phyloP scores from a whole-genome alignment of 1,140 invertebrate species.

The Diprion similis region DNA sequence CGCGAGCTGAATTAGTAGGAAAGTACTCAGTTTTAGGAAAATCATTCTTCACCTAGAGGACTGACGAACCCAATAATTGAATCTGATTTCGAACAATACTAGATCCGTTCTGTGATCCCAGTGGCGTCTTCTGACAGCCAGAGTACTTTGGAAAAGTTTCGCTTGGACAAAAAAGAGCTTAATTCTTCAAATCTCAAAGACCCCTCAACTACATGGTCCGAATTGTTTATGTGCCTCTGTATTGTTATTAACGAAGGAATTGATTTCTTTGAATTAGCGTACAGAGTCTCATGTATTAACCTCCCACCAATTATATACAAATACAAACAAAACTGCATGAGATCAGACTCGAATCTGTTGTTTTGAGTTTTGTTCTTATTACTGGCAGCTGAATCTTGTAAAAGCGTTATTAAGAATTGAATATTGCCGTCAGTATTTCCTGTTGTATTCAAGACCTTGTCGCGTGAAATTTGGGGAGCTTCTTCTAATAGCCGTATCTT shows the following conservation, averaged over 20 bases:
- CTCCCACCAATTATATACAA: conserved; percentile 2
- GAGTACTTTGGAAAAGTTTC: background rate
- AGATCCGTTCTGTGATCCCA: background rate
- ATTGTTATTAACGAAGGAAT: background rate
- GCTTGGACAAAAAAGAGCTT: background rate
- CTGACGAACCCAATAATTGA: conserved; percentile 12
- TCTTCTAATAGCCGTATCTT: background rate
- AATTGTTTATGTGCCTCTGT: background rate
- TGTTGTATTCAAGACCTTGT: too few species aligned
- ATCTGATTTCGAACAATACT: conserved; percentile 16
- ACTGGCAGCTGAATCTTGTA: background rate
- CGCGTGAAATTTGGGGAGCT: background rate
- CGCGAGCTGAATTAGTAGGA: conserved; percentile 19
- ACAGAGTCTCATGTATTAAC: background rate
- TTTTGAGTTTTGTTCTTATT: background rate
- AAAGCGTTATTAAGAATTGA: background rate
- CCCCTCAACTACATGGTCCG: conserved; percentile 3
- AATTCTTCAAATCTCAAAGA: background rate
- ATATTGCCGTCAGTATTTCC: background rate
- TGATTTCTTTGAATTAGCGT: background rate
- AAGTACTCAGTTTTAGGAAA: conserved; percentile 11
- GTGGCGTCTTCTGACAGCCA: conserved; percentile 10
- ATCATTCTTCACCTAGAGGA: background rate
- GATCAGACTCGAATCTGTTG: background rate
- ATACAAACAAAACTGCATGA: background rate